These are phyloP conservation scores for Sardinella longiceps DNA, from an alignment of 2,797 vertebrate genomes.

Conservation along the genomic window DNA sequence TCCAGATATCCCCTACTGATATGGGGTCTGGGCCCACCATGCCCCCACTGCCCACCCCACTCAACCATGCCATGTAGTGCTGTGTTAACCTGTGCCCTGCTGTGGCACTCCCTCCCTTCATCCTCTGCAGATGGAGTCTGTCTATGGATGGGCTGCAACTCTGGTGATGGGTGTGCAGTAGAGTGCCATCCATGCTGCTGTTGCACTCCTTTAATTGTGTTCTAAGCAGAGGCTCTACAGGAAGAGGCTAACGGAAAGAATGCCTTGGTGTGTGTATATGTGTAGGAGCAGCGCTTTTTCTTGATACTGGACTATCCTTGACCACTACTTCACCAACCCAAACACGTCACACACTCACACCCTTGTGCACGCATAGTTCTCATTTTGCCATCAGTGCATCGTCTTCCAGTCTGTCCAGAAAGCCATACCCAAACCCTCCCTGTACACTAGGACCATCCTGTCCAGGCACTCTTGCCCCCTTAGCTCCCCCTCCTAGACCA, in stretches of 20 bases:
- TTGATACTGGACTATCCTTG: slow-evolving; percentile 54
- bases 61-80: background rate
- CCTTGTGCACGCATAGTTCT: background rate
- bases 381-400: slow-evolving; percentile 34
- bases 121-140: background rate
- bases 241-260: background rate
- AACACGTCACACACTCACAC: background rate
- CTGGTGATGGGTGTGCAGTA: background rate
- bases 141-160: background rate
- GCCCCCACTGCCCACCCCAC: background rate
- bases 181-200: background rate
- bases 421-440: slow-evolving; percentile 48
- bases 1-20: slow-evolving; percentile 76
- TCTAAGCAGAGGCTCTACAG: background rate
- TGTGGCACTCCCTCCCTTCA: background rate
- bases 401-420: slow-evolving; percentile 42
- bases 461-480: slow-evolving; percentile 22
- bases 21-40: slow-evolving; percentile 72
- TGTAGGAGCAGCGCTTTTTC: background rate
- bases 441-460: slow-evolving; percentile 31
- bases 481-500: background rate
- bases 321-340: background rate
- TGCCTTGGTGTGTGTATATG: background rate
- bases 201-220: background rate
- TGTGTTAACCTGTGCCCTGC: background rate